phyloP scores from a whole-genome alignment of 1,140 invertebrate genomes.

The Lordiphosa stackelbergi region DNA sequence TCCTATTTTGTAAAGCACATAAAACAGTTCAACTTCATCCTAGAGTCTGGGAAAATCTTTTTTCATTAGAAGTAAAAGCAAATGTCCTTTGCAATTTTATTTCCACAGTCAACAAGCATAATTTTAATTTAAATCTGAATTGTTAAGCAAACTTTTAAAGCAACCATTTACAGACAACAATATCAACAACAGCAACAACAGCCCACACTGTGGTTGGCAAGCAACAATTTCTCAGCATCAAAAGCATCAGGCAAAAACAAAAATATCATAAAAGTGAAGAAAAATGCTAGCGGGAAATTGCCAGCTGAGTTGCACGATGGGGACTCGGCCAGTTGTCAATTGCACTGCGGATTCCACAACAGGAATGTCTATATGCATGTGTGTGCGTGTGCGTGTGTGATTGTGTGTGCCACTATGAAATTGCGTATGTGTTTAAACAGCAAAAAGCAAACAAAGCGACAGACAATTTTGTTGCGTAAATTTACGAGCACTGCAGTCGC shows the following conservation, averaged over 20 bases:
- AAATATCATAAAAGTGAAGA: constrained; percentile 48
- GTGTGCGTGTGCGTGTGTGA: constrained; percentile 16
- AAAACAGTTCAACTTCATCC: too few species aligned
- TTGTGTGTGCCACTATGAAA: constrained; percentile 20
- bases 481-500: constrained; percentile 62
- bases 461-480: constrained; percentile 46
- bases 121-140: constrained; percentile 11
- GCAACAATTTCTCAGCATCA: constrained; percentile 26
- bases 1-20: too few species aligned
- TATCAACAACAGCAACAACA: constrained; percentile 8
- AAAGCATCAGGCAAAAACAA: constrained; percentile 17
- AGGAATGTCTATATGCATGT: constrained; percentile 1
- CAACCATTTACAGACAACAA: constrained; percentile 10
- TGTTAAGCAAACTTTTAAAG: constrained; percentile 18
- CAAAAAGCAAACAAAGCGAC: constrained; percentile 34
- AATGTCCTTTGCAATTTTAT: background rate
- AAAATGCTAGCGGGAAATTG: constrained; percentile 49
- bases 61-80: background rate
- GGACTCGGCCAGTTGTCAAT: constrained; percentile 56
- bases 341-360: constrained; percentile 31
- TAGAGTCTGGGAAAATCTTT: too few species aligned
- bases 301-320: constrained; percentile 44
- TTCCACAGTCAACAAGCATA: background rate
- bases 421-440: constrained; percentile 32
- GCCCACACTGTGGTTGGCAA: background rate